These are phyloP conservation scores for Linurgus olivaceus DNA, from an alignment of 2,797 vertebrate genomes.

Conservation along the genomic window DNA sequence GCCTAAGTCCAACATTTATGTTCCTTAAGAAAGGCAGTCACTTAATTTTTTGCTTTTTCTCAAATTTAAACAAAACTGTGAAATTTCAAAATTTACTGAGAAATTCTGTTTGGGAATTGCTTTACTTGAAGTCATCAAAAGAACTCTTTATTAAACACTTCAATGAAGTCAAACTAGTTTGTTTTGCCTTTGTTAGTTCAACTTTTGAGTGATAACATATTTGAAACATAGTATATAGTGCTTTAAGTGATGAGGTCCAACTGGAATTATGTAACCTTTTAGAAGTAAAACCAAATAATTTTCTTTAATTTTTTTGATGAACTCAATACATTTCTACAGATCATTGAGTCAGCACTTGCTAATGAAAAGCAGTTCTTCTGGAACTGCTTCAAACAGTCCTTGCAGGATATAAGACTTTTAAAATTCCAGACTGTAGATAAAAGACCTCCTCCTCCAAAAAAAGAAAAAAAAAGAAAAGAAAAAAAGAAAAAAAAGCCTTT, in stretches of 20 bases:
- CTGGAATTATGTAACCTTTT: constrained; percentile 37
- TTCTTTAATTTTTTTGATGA: not conserved
- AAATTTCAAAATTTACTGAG: not conserved
- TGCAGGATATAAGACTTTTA: constrained; percentile 39
- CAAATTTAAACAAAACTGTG: not conserved
- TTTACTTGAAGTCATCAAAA: not conserved
- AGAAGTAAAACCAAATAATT: constrained; percentile 30
- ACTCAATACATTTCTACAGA: constrained; percentile 18
- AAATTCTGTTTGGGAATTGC: not conserved
- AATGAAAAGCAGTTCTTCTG: constrained; percentile 61
- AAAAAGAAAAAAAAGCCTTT: not conserved
- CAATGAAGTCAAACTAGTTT: not conserved
- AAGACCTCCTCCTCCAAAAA: not conserved
- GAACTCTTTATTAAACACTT: not conserved
- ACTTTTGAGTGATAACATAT: constrained; percentile 13
- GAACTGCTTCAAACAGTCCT: constrained; percentile 57
- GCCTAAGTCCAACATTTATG: not conserved
- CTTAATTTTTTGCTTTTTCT: not conserved
- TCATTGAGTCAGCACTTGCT: constrained; percentile 54
- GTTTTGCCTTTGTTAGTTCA: not conserved
- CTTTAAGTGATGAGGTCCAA: not conserved
- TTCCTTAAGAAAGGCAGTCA: not conserved
- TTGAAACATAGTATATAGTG: not conserved
- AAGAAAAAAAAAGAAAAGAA: not conserved
- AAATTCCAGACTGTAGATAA: constrained; percentile 56